These are phyloP conservation scores for Drosophila histrio DNA, from an alignment of 2,888 invertebrate species.

Conservation along the genomic window DNA sequence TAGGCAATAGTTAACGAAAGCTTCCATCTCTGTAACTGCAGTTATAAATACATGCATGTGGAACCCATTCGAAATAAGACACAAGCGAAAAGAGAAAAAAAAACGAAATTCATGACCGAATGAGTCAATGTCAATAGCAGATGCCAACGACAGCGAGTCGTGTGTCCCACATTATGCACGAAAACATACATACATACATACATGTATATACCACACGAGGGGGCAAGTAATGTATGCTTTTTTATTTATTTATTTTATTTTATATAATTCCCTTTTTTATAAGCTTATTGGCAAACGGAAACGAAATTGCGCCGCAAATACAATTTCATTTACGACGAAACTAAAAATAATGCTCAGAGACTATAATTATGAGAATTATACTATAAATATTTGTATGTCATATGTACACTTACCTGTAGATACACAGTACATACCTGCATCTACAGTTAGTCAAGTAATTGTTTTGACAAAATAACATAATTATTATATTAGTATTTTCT, in stretches of 20 bases:
- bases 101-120: conserved; percentile 26
- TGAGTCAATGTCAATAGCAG: conserved; percentile 55
- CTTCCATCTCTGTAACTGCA: background rate
- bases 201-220: background rate
- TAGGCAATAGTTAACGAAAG: conserved; percentile 28
- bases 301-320: conserved; percentile 59
- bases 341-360: conserved; percentile 61
- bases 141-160: conserved; percentile 24
- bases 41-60: background rate
- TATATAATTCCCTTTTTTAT: conserved; percentile 37
- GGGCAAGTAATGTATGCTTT: conserved; percentile 13
- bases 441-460: too few relatives aligned
- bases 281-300: conserved; percentile 52
- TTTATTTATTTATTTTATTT: conserved; percentile 14
- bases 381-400: conserved; percentile 60
- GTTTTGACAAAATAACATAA: too few relatives aligned
- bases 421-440: background rate
- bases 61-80: background rate
- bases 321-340: conserved; percentile 15
- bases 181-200: background rate
- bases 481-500: too few relatives aligned
- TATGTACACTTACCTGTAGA: conserved; percentile 14
- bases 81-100: background rate
- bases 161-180: conserved; percentile 35
- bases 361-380: conserved; percentile 63